Percentiles rank a stretch among this genome's conserved stretches.
phyloP scores from a whole-genome alignment of 1,140 invertebrate species.

The Luehdorfia chinensis region DNA sequence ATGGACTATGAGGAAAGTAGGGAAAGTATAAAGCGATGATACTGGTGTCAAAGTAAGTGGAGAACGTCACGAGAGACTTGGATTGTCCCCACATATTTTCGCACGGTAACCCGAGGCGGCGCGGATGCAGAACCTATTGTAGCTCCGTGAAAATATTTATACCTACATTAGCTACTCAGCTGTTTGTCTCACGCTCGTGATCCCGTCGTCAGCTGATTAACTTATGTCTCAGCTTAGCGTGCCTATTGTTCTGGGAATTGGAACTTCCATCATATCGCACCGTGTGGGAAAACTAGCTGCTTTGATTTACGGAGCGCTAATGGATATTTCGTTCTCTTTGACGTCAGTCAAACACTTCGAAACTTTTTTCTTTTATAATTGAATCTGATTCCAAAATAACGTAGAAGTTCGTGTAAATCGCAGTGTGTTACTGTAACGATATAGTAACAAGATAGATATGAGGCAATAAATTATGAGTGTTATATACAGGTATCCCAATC shows the following conservation, averaged over 20 bases:
- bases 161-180: conserved; percentile 26
- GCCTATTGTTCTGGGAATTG: conserved; percentile 36
- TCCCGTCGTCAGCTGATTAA: conserved; percentile 41
- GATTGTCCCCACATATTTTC: conserved; percentile 57
- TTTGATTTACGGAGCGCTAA: not conserved
- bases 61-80: conserved; percentile 36
- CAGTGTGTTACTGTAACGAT: too few species aligned
- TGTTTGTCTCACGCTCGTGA: conserved; percentile 42
- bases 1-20: not conserved
- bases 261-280: conserved; percentile 5
- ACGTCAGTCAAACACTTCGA: not conserved
- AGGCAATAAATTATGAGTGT: too few species aligned
- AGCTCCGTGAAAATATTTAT: conserved; percentile 30
- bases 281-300: conserved; percentile 1
- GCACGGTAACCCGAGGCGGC: conserved; percentile 50
- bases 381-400: too few species aligned
- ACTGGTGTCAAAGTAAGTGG: conserved; percentile 4
- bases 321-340: not conserved
- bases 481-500: too few species aligned
- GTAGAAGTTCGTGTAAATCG: too few species aligned
- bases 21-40: conserved; percentile 6
- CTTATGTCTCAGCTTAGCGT: conserved; percentile 33
- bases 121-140: conserved; percentile 31
- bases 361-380: too few species aligned
- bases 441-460: too few species aligned